A percentile compares a stretch with the other conserved stretches of the same genome.
These are phyloP conservation scores for Drosophila atripex DNA, from an alignment of 2,888 invertebrate genomes.

Conservation along the genomic window DNA sequence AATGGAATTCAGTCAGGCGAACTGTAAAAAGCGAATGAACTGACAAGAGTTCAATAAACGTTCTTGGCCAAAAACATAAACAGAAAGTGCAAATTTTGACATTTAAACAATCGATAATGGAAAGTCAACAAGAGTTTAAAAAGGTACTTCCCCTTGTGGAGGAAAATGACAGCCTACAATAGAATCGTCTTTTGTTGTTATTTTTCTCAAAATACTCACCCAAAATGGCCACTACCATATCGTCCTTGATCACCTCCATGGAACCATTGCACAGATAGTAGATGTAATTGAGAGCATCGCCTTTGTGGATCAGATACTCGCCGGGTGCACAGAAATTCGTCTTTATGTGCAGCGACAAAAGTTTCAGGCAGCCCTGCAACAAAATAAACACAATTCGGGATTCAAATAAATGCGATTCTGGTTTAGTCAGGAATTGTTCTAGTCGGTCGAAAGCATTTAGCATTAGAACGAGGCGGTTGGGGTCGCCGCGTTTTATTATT, in stretches of 20 bases:
- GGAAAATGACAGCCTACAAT: background rate
- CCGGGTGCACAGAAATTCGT: constrained; percentile 98
- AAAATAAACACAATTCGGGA: constrained; percentile 9
- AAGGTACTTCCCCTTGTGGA: background rate
- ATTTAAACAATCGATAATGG: constrained; percentile 32
- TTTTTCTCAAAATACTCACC: constrained; percentile 87
- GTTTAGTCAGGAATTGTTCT: constrained; percentile 17
- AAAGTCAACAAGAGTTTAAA: constrained; percentile 22
- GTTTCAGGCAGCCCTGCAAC: constrained; percentile 91
- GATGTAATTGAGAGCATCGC: constrained; percentile 96
- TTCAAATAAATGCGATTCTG: constrained; percentile 46
- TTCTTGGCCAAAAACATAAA: constrained; percentile 23
- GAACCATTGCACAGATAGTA: constrained; percentile 98
- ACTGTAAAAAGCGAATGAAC: constrained; percentile 63
- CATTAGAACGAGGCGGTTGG: constrained; percentile 21
- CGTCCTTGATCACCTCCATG: constrained; percentile 98
- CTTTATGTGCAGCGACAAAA: constrained; percentile 95
- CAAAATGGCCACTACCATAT: constrained; percentile 98
- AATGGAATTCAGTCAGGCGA: constrained; percentile 31
- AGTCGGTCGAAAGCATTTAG: constrained; percentile 34
- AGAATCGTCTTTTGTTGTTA: background rate
- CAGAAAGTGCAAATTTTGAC: constrained; percentile 22
- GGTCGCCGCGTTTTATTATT: constrained; percentile 33
- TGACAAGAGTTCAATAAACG: constrained; percentile 67
- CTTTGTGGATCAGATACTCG: constrained; percentile 96